Conservation (phyloP, 2,113 vertebrate species). For the Haplochromis burtoni region DNA sequence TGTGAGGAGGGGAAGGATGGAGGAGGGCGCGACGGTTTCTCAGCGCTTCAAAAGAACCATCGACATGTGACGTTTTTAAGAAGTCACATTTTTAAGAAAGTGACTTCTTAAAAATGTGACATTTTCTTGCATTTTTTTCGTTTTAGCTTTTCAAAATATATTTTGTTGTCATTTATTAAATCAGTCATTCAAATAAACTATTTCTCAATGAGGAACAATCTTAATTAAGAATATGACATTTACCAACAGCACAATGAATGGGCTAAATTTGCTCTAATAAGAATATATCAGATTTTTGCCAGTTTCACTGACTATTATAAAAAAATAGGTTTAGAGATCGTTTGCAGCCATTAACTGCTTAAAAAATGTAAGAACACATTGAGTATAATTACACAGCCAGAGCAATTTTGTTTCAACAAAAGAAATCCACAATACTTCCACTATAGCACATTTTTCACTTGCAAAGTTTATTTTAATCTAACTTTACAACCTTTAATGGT, state of each 20-base stretch:
- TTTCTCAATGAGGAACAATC: background rate
- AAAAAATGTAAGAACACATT: background rate
- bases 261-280: background rate
- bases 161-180: background rate
- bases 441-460: background rate
- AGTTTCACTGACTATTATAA: background rate
- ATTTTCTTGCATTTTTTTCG: background rate
- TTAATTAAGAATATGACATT: background rate
- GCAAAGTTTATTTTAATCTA: background rate
- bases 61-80: background rate
- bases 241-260: background rate
- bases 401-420: background rate
- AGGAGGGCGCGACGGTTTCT: background rate
- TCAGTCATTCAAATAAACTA: background rate
- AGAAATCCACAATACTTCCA: background rate
- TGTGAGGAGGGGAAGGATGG: background rate
- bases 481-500: background rate
- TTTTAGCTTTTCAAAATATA: background rate
- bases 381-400: background rate
- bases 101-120: background rate
- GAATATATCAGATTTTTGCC: background rate
- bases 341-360: background rate
- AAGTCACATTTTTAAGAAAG: background rate
- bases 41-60: background rate
- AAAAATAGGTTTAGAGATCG: fast-evolving